Base-by-base conservation (phyloP, 2,888 invertebrate genomes). In the Epistrophe eligans region DNA sequence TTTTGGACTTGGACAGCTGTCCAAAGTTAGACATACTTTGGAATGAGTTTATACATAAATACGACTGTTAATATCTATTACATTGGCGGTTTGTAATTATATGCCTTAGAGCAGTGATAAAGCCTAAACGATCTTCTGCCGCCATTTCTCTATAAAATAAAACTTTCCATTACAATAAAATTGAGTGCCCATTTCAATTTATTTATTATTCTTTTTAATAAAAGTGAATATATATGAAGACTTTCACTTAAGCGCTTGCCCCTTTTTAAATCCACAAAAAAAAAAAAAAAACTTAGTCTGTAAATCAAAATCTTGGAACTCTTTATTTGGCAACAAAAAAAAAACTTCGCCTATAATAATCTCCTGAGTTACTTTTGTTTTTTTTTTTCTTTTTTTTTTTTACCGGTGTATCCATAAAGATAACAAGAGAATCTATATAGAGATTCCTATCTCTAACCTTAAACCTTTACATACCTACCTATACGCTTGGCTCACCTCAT, bases 251-350 rank as follows among this genome's bases (percentile, higher is more conserved):
- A 83, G 32, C 43, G 13, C 5, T 67, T 67, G 17, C 24, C 19
- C 19, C 48, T 64, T 74, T 62, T 58, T 17, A 45, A 73, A 43
- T 35, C 45, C 32, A 13, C 35, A 8, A 35, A 24, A 32, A 58
- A 8, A 35, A 24, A 32, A 58, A 24, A 24, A 24, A 24, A 24
- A 60, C 57, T 40, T 15, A 35, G 38, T 62, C 57, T 64, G 74
- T 79, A 79, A 84, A 70, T 84, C 83, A 84, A 48, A 73, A 48
- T 13, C 52, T 43, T 50, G 57, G 24, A 76, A 74, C 67, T 67
- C 64, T 57, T 13, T 24, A 0, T 52, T 15, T 8, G 43, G 43
- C 24, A 67, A 52, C 43, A 62, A 32, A 48, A 28, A 28, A 45
- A n/a, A 35, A 50, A 50, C 35, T 13, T 67, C 11, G 35, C 50